A percentile compares a stretch with the other conserved stretches of the same genome.
Evolutionary conservation across 2,888 invertebrate genomes (phyloP).

Genomic region (Pristionchus entomophagus): DNA sequence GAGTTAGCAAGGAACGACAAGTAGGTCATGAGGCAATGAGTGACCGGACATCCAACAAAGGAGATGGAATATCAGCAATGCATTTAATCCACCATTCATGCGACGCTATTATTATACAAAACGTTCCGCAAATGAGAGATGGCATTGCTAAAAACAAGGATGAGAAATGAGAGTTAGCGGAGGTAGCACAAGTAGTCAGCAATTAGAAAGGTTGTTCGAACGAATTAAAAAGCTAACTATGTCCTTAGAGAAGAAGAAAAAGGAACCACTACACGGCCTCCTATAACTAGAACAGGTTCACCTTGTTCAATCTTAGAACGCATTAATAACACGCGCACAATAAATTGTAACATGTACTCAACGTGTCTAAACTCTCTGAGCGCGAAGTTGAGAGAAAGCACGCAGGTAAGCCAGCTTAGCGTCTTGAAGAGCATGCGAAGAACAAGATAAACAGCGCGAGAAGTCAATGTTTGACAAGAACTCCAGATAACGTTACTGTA

Average conservation of each 20-base stretch:
- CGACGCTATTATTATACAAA: not conserved
- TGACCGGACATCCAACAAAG: slow-evolving; percentile 33
- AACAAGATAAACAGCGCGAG: not conserved
- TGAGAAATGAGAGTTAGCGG: not conserved
- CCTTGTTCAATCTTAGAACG: not conserved
- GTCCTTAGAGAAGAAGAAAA: not conserved
- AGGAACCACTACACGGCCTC: slow-evolving; percentile 26
- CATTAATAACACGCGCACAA: not conserved
- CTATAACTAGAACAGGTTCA: slow-evolving; percentile 37
- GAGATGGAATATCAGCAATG: slow-evolving; percentile 16
- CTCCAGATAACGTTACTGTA: not conserved
- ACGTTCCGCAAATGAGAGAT: not conserved
- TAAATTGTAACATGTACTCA: not conserved
- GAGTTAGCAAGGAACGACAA: slow-evolving; percentile 9
- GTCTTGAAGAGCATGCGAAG: not conserved
- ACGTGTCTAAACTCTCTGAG: not conserved
- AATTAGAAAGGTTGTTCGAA: not conserved
- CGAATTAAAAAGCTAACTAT: not conserved
- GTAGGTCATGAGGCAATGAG: slow-evolving; percentile 48
- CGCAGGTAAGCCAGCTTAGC: not conserved
- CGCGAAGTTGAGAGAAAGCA: not conserved
- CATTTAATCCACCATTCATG: not conserved
- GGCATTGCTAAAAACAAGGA: not conserved
- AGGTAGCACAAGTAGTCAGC: not conserved
- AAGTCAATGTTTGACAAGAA: slow-evolving; percentile 6